phyloP scores from a whole-genome alignment of 2,113 vertebrate genomes.

The Stomatorhinus ivindoensis region DNA sequence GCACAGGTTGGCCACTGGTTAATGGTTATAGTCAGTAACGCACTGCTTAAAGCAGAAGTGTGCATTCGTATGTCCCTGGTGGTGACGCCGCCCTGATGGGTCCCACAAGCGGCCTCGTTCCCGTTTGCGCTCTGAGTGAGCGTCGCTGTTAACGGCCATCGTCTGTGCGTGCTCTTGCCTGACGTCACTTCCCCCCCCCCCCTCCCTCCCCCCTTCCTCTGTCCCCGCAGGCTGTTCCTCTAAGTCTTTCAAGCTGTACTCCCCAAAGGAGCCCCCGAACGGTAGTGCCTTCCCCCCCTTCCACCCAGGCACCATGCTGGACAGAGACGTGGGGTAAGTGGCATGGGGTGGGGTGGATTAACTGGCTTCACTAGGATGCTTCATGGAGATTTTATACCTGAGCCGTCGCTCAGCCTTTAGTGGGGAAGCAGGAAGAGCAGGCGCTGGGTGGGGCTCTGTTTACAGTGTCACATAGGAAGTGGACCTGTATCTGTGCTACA shows the following conservation, averaged over 20 bases:
- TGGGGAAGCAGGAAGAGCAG: background rate
- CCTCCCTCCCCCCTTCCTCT: background rate
- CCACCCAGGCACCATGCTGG: constrained; percentile 79
- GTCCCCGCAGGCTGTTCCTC: constrained; percentile 67
- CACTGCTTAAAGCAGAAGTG: background rate
- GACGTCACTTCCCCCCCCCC: background rate
- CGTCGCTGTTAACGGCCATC: background rate
- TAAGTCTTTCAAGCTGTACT: constrained; percentile 80
- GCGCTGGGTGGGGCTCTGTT: background rate
- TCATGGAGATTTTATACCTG: background rate
- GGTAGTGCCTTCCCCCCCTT: constrained; percentile 79
- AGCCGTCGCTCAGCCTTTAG: background rate
- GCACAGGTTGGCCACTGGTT: background rate
- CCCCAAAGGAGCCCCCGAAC: constrained; percentile 80
- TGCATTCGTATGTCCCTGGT: background rate
- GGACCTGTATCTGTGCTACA: background rate
- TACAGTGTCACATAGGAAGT: background rate
- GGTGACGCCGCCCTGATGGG: background rate
- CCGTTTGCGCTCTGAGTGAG: background rate
- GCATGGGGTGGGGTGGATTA: background rate
- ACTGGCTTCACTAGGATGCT: background rate
- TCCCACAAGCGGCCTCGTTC: background rate
- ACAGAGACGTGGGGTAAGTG: constrained; percentile 87
- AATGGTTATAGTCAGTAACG: background rate
- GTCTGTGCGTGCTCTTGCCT: background rate